Conservation (phyloP, 2,888 invertebrate species). For the Adineta ricciae region DNA sequence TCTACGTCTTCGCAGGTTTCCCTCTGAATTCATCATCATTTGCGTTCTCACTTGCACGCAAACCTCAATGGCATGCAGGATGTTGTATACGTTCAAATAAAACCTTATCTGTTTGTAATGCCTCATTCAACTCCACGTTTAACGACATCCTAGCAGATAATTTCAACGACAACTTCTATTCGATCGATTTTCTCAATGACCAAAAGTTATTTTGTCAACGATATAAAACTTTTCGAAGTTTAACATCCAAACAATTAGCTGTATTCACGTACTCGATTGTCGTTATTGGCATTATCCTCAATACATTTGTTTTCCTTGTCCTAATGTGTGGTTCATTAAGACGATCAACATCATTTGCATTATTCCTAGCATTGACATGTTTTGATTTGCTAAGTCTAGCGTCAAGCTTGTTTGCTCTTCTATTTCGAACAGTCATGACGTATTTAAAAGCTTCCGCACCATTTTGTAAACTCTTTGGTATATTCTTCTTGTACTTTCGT, state of each 20-base stretch:
- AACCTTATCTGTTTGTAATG: neutral
- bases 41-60: neutral
- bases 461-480: slow-evolving; percentile 17
- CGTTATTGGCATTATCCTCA: neutral
- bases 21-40: neutral
- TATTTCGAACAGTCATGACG: neutral
- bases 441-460: neutral
- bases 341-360: slow-evolving; percentile 9
- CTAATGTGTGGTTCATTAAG: neutral
- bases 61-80: neutral
- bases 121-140: neutral
- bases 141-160: neutral
- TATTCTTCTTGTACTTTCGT: slow-evolving; percentile 18
- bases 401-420: neutral
- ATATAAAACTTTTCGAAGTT: neutral
- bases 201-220: slow-evolving; percentile 6
- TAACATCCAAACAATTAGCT: neutral
- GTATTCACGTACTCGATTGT: neutral
- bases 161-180: neutral
- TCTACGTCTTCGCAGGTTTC: neutral
- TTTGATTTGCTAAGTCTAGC: slow-evolving; percentile 21
- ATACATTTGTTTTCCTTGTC: neutral
- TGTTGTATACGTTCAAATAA: neutral
- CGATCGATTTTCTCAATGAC: neutral
- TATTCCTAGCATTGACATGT: neutral